These are phyloP conservation scores for Cryptus viduatorius DNA, from an alignment of 2,888 invertebrate genomes.

Conservation along the genomic window DNA sequence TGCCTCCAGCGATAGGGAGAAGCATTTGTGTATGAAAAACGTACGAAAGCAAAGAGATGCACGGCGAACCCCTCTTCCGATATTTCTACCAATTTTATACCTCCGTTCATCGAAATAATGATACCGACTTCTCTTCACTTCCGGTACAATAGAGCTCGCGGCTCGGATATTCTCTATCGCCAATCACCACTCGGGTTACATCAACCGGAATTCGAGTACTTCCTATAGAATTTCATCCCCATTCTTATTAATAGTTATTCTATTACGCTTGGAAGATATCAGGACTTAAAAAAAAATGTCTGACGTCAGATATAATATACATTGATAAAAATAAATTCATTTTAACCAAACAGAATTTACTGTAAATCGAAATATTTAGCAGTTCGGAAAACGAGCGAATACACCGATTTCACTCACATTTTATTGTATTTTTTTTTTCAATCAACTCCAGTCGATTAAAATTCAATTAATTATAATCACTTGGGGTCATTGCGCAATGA, in stretches of 20 bases:
- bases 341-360: too few species aligned
- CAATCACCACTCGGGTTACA: background rate
- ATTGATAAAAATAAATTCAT: too few species aligned
- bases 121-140: constrained; percentile 11
- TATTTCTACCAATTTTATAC: constrained; percentile 44
- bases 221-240: background rate
- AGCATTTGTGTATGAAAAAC: constrained; percentile 43
- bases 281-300: too few species aligned
- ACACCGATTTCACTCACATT: too few species aligned
- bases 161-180: constrained; percentile 4
- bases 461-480: too few species aligned
- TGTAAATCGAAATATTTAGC: too few species aligned
- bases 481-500: too few species aligned
- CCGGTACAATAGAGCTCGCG: constrained; percentile 9
- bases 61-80: background rate
- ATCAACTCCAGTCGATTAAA: too few species aligned
- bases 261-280: background rate
- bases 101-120: constrained; percentile 44
- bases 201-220: background rate
- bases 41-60: background rate
- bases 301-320: too few species aligned
- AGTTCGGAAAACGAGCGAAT: too few species aligned
- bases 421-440: too few species aligned
- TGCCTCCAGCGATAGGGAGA: constrained; percentile 8
- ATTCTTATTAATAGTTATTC: background rate